A percentile compares a stretch with the other conserved stretches of the same genome.
Evolutionary conservation across 2,797 vertebrate species (phyloP).

Genomic region (Lacerta bilineata): DNA sequence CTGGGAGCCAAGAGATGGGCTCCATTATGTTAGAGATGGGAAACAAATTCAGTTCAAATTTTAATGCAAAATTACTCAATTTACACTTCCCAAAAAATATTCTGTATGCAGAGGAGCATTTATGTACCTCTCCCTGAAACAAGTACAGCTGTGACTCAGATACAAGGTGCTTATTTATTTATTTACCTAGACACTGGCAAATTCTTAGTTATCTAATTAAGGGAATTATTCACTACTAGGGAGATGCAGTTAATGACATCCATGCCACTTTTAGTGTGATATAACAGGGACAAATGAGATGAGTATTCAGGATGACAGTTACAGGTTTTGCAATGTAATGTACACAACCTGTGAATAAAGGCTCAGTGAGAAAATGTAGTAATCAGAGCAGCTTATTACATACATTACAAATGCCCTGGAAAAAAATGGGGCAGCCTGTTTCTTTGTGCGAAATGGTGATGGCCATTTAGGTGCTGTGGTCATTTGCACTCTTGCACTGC

Average conservation of each 20-base stretch:
- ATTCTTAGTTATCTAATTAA: background rate
- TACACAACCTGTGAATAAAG: background rate
- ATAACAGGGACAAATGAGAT: background rate
- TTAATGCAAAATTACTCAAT: too few species aligned
- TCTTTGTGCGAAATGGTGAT: too few species aligned
- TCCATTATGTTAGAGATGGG: too few species aligned
- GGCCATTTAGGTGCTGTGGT: too few species aligned
- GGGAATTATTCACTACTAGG: background rate
- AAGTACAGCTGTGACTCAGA: background rate
- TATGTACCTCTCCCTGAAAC: background rate
- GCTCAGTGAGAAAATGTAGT: background rate
- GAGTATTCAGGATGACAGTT: background rate
- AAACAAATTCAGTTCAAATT: too few species aligned
- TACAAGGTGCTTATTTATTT: background rate
- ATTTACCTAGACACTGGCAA: background rate
- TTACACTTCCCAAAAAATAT: too few species aligned
- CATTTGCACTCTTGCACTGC: too few species aligned
- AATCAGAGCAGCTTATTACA: too few species aligned
- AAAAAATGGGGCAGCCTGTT: too few species aligned
- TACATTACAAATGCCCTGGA: too few species aligned
- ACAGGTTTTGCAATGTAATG: background rate
- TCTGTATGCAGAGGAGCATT: background rate
- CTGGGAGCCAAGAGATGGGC: too few species aligned
- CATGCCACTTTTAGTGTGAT: background rate
- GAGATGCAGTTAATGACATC: background rate